phyloP scores from a whole-genome alignment of 2,797 vertebrate species.

The Rhinella marina region DNA sequence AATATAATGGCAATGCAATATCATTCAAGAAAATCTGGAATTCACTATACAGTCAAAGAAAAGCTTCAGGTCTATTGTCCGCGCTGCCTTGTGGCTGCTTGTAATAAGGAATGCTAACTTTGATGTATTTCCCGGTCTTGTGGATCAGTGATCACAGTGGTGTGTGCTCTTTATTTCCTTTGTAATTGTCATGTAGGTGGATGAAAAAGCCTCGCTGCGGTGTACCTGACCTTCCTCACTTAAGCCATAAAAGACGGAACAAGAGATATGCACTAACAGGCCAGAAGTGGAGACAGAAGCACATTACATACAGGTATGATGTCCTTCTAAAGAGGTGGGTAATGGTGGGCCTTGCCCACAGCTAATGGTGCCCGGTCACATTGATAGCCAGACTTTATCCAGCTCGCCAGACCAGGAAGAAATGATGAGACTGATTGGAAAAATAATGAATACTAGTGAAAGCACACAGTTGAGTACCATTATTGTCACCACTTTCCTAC shows the following conservation, averaged over 20 bases:
- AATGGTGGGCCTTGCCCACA: background rate
- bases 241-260: conserved; percentile 86
- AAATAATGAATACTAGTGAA: background rate
- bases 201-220: conserved; percentile 96
- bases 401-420: background rate
- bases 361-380: background rate
- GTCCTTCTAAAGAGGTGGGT: background rate
- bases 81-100: background rate
- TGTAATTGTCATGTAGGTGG: conserved; percentile 79
- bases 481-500: too few relatives aligned
- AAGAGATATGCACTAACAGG: conserved; percentile 95
- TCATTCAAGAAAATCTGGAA: background rate
- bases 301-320: conserved; percentile 92
- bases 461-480: background rate
- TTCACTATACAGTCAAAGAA: background rate
- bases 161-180: conserved; percentile 15
- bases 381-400: background rate
- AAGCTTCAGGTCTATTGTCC: background rate
- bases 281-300: conserved; percentile 96
- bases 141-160: background rate
- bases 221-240: conserved; percentile 90
- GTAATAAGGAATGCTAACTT: background rate
- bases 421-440: background rate
- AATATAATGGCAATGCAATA: background rate
- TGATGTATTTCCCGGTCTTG: background rate